Base-by-base conservation (phyloP, 2,888 invertebrate genomes). In the Portevinia maculata region DNA sequence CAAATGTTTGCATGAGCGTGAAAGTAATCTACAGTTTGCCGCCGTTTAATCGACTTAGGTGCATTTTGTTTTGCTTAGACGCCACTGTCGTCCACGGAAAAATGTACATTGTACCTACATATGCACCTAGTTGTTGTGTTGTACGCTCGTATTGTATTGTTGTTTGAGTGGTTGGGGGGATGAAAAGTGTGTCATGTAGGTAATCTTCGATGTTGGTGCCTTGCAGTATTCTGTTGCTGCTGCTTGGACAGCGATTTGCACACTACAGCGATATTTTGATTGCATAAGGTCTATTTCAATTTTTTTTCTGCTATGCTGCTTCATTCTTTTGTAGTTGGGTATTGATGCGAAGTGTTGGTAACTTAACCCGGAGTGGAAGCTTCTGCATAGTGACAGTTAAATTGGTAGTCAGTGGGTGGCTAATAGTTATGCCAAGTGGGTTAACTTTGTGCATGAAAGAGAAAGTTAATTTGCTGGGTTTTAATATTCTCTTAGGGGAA, bases 1-100 rank as follows among this genome's bases (percentile, higher is more conserved):
- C 83, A 71, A 83, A 83, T 78, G 83, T 83, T 78, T 71, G 60
- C 50, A 83, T 67, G 76, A 71, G 67, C 67, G 62, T 83, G 76
- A 67, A 76, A 73, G 83, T 78, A 81, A 81, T 81, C 81, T 71
- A 57, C 60, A 71, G 83, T 73, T 62, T 73, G 62, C 67, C 60
- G 67, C 50, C 57, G 62, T 71, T 59, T 67, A 83, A 78, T 83
- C 76, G 62, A 59, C 76, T 71, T 83, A 71, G 59, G 57, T 44
- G 48, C 50, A 55, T 62, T 44, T 83, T 76, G 60, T 83, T 76
- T 64, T 55, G 76, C 50, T 70, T 48, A 57, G 60, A 60, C 34
- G 34, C 75, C 52, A 64, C 74, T 44, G 39, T 19, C 46, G 34
- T n/a, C 30, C 4, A 15, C 44, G 21, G 1, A 11, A 0, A 13